Evolutionary conservation across 30 jellyfish, hydroid and myxozoan species (phyloP).

Genomic region (Sanderia malayensis): DNA sequence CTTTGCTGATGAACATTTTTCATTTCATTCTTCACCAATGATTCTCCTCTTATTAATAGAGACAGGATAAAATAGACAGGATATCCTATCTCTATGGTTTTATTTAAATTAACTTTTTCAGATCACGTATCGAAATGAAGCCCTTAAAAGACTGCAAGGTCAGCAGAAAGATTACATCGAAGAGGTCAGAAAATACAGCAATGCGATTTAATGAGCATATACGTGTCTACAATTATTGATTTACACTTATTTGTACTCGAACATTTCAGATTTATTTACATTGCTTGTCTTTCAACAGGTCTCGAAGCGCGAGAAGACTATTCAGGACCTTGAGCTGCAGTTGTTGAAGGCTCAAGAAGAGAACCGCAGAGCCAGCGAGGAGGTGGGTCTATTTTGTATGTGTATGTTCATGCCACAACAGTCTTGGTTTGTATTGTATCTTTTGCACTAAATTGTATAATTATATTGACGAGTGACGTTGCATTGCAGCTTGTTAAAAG

Average conservation of each 20-base stretch:
- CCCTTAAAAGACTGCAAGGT: conserved; percentile 64
- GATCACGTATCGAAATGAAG: conserved; percentile 72
- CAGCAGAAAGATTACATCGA: conserved; percentile 83
- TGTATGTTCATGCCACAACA: too few relatives aligned
- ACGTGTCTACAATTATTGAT: too few relatives aligned
- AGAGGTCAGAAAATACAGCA: conserved; percentile 67
- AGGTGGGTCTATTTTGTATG: conserved; percentile 48
- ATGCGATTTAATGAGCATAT: too few relatives aligned
- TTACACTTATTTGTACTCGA: too few relatives aligned
- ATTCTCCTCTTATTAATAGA: too few relatives aligned
- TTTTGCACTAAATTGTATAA: too few relatives aligned
- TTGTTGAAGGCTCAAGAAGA: conserved; percentile 76
- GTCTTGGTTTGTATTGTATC: too few relatives aligned
- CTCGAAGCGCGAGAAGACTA: conserved; percentile 71
- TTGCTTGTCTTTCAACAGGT: conserved; percentile 36
- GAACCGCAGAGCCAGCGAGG: conserved; percentile 51
- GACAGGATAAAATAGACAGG: too few relatives aligned
- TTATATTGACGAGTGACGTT: too few relatives aligned
- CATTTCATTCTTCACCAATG: too few relatives aligned
- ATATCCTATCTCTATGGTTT: too few relatives aligned
- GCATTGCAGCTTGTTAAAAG: conserved; percentile 20
- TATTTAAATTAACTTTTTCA: conserved; percentile 11
- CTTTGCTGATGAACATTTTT: too few relatives aligned
- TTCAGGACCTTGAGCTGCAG: conserved; percentile 75
- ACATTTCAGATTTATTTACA: background rate